A percentile compares a stretch with the other conserved stretches of the same genome.
phyloP scores from a whole-genome alignment of 2,888 invertebrate genomes.

The Drosophila pullipes region DNA sequence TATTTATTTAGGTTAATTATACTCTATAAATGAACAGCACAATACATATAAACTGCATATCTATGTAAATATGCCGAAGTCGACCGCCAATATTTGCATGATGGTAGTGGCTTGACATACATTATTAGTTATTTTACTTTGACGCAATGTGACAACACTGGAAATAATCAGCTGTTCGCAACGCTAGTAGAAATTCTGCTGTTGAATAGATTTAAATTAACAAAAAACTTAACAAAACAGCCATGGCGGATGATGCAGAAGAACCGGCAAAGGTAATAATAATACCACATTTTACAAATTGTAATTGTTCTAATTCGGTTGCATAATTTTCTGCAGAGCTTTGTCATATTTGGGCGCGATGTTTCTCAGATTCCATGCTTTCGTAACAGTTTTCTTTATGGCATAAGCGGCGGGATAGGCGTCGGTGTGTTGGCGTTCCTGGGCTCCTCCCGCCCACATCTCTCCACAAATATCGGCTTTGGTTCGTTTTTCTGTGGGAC shows the following conservation, averaged over 20 bases:
- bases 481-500: constrained; percentile 89
- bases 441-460: constrained; percentile 89
- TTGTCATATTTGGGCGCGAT: constrained; percentile 89
- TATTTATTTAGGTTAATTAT: neutral
- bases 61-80: neutral
- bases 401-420: constrained; percentile 89
- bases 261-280: constrained; percentile 61
- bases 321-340: constrained; percentile 45
- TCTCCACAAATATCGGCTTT: constrained; percentile 89
- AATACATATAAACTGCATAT: neutral
- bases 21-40: neutral
- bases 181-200: constrained; percentile 33
- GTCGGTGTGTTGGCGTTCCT: constrained; percentile 90
- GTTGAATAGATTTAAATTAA: constrained; percentile 13
- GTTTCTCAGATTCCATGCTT: constrained; percentile 92
- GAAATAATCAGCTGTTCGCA: constrained; percentile 51
- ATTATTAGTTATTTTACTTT: constrained; percentile 3
- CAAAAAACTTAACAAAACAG: constrained; percentile 4
- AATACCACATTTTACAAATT: neutral
- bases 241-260: constrained; percentile 68
- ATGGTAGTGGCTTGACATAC: constrained; percentile 12
- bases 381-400: constrained; percentile 91
- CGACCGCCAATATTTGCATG: constrained; percentile 7
- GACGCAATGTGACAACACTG: constrained; percentile 36
- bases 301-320: neutral